A percentile compares a stretch with the other conserved stretches of the same genome.
Evolutionary conservation across 2,797 vertebrate genomes (phyloP).

Genomic region (Yasuhikotakia modesta): DNA sequence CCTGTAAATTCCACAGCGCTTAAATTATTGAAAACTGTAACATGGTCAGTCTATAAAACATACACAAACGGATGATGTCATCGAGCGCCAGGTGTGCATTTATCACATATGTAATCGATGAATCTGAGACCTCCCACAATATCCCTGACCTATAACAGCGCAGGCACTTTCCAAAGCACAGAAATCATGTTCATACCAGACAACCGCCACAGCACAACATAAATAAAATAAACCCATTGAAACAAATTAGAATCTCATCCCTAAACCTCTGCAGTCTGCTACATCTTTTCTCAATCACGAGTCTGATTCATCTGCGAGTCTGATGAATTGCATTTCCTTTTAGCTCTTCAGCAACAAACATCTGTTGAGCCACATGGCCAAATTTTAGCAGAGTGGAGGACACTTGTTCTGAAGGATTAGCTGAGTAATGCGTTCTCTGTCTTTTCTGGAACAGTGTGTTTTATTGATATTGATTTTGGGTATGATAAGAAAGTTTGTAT

Average conservation of each 20-base stretch:
- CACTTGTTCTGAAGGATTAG: conserved; percentile 43
- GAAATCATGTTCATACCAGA: conserved; percentile 25
- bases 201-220: conserved; percentile 34
- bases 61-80: background rate
- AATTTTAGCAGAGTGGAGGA: conserved; percentile 7
- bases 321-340: conserved; percentile 5
- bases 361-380: conserved; percentile 32
- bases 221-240: conserved; percentile 8
- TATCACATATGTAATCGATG: conserved; percentile 38
- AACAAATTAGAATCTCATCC: conserved; percentile 2
- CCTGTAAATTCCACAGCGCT: conserved; percentile 25
- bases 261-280: background rate
- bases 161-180: background rate
- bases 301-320: background rate
- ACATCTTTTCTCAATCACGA: conserved; percentile 24
- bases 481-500: conserved; percentile 38
- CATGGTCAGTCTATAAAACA: too few species aligned
- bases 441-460: conserved; percentile 4
- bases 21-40: background rate
- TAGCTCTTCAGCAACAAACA: conserved; percentile 6
- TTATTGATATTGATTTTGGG: conserved; percentile 28
- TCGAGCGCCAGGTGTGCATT: conserved; percentile 31
- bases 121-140: conserved; percentile 31
- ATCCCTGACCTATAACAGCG: conserved; percentile 5
- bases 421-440: conserved; percentile 47